Evolutionary conservation across 2,113 vertebrate genomes (phyloP), one percentile per base, ranked within the genome.

Genomic region (Syngnathoides biaculeatus): DNA sequence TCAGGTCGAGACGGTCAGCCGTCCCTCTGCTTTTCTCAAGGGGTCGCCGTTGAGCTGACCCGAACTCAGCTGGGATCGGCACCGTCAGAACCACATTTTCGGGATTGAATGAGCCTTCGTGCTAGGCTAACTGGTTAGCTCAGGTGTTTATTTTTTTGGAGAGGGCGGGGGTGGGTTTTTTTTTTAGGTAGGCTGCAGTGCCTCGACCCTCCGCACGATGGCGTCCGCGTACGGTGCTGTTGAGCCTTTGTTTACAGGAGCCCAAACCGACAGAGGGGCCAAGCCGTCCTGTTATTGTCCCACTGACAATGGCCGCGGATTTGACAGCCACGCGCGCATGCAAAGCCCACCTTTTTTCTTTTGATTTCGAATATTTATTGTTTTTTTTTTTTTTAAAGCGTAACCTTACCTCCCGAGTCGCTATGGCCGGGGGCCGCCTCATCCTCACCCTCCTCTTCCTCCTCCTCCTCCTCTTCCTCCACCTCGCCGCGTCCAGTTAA

Each of bases 191-290:
- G 11, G 38, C 4, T 24, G 40, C 15, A 62, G 22, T 62, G 2
- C 72, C 69, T 43, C 73, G 7, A 24, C 55, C 71, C 57, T 57
- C 89, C 90, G 43, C 79, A 73, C 78, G 91, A 85, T 40, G 91
- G 87, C 83, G 77, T 75, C 84, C 15, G 77, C 56, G 87, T 22
- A 73, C 68, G 68, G 85, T 86, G 86, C 87, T 75, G 84, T 87
- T 88, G 83, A 88, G 89, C 86, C 92, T 92, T 93, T 93, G 92
- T 92, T 92, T 93, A 90, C 89, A 91, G 92, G 90, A 93, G 91
- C 88, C 90, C 64, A 88, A 75, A 83, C 84, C 88, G 86, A 89
- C 87, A 72, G 81, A 89, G 89, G 88, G 86, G 88, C 90, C 92
- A 93, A 91, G 89, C 90, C 80, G 85, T 83, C 88, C 69, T 65